Evolutionary conservation across 2,888 invertebrate species (phyloP), one percentile per base, ranked within the genome.

Genomic region (Zaprionus bogoriensis): DNA sequence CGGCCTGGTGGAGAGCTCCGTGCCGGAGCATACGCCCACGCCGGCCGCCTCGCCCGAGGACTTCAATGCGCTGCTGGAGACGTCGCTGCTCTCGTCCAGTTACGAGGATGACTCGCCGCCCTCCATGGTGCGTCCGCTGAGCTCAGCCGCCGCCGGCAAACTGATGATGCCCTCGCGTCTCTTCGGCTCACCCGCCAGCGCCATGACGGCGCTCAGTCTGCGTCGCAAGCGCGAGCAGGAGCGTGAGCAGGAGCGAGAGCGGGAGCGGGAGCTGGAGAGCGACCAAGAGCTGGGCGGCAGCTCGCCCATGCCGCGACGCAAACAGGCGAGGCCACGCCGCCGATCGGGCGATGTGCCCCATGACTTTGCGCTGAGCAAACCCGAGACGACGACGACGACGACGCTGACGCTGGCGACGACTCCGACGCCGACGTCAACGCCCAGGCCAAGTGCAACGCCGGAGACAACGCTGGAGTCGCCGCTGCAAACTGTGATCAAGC

Each of bases 261-360:
- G 90, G 70, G 91, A 91, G 52, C 90, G 90, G 69, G 91, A 91
- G 53, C 90, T 90, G 65, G 87, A 87, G 77, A 45, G 83, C 28
- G 85, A 87, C 28, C 88, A 89, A 60, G 87, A 88, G 28, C 52
- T 86, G 23, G 77, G 78, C 1, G 76, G 95, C 77, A 93, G 94
- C 53, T 96, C 96, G 59, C 96, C 96, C n/a, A 93, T 95, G 91
- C 96, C 96, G 0, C 92, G 97, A 65, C 92, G 97, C 69, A 97
- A 97, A 87, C 97, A 97, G 91, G 97, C 97, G 5, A 92, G 97
- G 46, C 97, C 97, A 2, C 92, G 97, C 42, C 92, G 97, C 71
- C 93, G 97, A 87, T 96, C 96, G 0, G 96, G 96, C 4, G 97
- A 97, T 81, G 48, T 88, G 46, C 80, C 88, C 0, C 89, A 84